These are phyloP conservation scores for Stegastes partitus DNA, from an alignment of 2,113 vertebrate species.

Conservation along the genomic window DNA sequence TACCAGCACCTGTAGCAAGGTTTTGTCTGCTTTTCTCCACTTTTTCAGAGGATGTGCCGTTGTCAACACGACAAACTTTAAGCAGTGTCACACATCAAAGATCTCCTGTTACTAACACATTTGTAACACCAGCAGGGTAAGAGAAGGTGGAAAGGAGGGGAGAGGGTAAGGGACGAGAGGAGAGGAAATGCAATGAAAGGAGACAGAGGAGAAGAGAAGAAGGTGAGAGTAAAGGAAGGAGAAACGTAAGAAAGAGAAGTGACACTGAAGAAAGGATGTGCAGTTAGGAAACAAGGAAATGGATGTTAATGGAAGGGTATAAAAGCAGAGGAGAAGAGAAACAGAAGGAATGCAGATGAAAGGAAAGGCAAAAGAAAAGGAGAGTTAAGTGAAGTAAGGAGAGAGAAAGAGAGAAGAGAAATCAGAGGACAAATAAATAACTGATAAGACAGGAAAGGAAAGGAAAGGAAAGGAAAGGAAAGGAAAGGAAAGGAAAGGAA, in stretches of 20 bases:
- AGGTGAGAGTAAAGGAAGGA: neutral
- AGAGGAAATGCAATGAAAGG: neutral
- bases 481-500: constrained; percentile 1
- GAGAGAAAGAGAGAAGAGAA: neutral
- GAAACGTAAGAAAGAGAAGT: too few relatives aligned
- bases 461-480: neutral
- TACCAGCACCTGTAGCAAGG: constrained; percentile 29
- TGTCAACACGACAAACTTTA: constrained; percentile 31
- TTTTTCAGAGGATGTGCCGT: constrained; percentile 10
- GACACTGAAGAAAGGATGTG: too few relatives aligned
- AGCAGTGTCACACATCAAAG: constrained; percentile 15
- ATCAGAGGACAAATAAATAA: too few relatives aligned
- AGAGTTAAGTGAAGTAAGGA: neutral
- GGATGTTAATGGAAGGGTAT: neutral
- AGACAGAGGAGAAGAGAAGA: neutral
- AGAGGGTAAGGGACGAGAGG: neutral
- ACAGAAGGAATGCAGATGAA: neutral
- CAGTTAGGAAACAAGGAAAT: too few relatives aligned
- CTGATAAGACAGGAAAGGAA: neutral
- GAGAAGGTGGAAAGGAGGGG: too few relatives aligned
- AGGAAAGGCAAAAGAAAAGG: neutral
- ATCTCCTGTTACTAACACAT: neutral
- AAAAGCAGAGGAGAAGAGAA: neutral
- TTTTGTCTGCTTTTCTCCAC: constrained; percentile 15
- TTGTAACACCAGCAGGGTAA: neutral